Base-by-base conservation (phyloP, 2,113 vertebrate species). In the Pelodiscus sinensis region DNA sequence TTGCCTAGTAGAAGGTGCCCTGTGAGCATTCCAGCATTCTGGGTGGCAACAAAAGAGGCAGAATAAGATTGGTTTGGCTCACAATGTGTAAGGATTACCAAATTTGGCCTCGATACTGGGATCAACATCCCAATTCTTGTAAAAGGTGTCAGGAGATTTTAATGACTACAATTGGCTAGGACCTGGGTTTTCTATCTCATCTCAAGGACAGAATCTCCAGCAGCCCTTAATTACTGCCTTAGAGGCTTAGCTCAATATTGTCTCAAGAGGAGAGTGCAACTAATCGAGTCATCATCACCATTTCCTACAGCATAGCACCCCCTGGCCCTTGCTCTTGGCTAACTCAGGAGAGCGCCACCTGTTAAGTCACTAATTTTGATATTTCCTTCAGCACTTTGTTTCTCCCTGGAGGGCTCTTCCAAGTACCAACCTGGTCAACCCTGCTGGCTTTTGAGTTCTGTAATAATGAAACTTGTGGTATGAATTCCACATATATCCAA, bases 281-380 rank as follows among this genome's bases (percentile, higher is more conserved):
- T 85, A 82, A 52, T 82, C 25, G 1, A 24, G 51, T 89, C 90
- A 93, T 92, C 52, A 15, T 57, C 19, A 27, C 78, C 88, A 96
- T 97, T 96, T 90, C 94, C 95, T 93, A 93, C 92, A 94, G 95
- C 91, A 95, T 80, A 97, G 96, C 93, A 96, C 96, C 97, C 96
- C 96, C 97, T 97, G 97, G 97, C 96, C 54, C 79, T 91, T 90
- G 92, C 92, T 97, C 82, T 24, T 54, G 15, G 29, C 27, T 88
- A 44, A 85, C 50, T 25, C 31, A 56, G 55, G 19, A 50, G 35
- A 56, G 58, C 2, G 0, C 62, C 55, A 25, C 27, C n/a, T 15
- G 12, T n/a, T 84, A 35, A 75, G 35, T 18, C 19, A 58, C 29
- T 52, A 21, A 50, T 19, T 15, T 18, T 21, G 21, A 38, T 22